Percentiles rank a stretch among this genome's conserved stretches.
phyloP scores from a whole-genome alignment of 2,888 invertebrate species.

The Desoria tigrina region DNA sequence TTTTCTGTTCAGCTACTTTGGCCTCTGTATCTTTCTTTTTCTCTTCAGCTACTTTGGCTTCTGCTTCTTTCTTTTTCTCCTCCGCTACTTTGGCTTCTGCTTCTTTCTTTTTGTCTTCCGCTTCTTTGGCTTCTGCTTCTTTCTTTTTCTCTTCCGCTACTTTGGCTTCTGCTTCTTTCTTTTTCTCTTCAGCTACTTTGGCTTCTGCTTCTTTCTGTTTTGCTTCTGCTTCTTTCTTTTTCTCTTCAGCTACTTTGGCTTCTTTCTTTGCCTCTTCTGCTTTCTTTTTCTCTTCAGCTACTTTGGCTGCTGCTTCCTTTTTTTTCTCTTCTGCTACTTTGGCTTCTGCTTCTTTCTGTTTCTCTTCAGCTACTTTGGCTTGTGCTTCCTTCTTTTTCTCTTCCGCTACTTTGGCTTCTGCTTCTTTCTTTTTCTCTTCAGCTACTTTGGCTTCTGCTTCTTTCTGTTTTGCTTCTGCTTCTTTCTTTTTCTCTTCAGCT shows the following conservation, averaged over 20 bases:
- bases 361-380: too few species aligned
- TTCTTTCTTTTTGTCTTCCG: constrained; percentile 50
- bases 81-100: too few species aligned
- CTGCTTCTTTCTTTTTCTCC: constrained; percentile 26
- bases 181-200: constrained; percentile 13
- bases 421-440: constrained; percentile 33
- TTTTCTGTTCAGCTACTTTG: constrained; percentile 33
- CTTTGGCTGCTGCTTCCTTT: constrained; percentile 11
- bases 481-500: neutral
- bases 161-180: constrained; percentile 8
- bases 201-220: constrained; percentile 25
- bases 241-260: too few species aligned
- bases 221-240: constrained; percentile 28
- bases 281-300: constrained; percentile 42
- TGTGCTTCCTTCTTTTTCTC: too few species aligned
- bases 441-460: constrained; percentile 5
- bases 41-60: constrained; percentile 34
- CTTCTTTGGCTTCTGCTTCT: constrained; percentile 39
- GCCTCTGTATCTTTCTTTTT: constrained; percentile 39
- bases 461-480: neutral
- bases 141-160: constrained; percentile 5
- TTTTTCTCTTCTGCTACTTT: constrained; percentile 29
- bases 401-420: too few species aligned
- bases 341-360: constrained; percentile 35
- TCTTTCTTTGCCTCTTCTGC: constrained; percentile 41